phyloP scores from a whole-genome alignment of 2,888 invertebrate species.

The Drosophila setosimentum region DNA sequence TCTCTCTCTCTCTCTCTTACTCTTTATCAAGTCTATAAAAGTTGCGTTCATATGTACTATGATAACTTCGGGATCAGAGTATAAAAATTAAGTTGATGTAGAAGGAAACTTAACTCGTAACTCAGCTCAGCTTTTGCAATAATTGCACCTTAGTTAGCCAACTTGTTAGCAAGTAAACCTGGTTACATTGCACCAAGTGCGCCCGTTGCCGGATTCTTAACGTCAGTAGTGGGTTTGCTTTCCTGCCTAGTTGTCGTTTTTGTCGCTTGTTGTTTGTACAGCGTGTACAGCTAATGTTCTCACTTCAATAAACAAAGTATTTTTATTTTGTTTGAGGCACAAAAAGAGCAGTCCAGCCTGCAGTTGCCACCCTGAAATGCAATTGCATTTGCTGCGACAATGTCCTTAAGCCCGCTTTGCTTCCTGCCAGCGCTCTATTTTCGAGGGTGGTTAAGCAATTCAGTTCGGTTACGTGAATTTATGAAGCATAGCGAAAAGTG shows the following conservation, averaged over 20 bases:
- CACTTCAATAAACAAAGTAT: constrained; percentile 63
- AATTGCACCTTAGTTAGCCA: constrained; percentile 18
- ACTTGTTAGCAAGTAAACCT: constrained; percentile 38
- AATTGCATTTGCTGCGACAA: constrained; percentile 56
- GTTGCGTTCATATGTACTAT: too few species aligned
- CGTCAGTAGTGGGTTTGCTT: neutral
- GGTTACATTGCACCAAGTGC: constrained; percentile 33
- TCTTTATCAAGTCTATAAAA: too few species aligned
- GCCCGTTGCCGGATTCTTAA: neutral
- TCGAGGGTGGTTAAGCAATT: constrained; percentile 60
- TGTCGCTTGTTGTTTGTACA: constrained; percentile 29
- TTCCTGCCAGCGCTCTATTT: constrained; percentile 13
- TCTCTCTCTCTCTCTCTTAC: too few species aligned
- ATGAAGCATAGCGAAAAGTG: constrained; percentile 73
- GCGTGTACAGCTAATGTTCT: constrained; percentile 64
- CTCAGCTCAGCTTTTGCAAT: constrained; percentile 7
- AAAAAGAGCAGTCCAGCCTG: constrained; percentile 45
- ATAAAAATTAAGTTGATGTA: neutral
- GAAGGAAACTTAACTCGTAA: neutral
- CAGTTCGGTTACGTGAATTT: constrained; percentile 66
- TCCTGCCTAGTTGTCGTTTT: constrained; percentile 33
- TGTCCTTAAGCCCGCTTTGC: constrained; percentile 32
- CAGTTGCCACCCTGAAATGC: constrained; percentile 29
- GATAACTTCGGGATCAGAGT: too few species aligned
- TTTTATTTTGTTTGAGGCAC: constrained; percentile 8